phyloP scores from a whole-genome alignment of 2,113 vertebrate genomes.

The Melozone crissalis region DNA sequence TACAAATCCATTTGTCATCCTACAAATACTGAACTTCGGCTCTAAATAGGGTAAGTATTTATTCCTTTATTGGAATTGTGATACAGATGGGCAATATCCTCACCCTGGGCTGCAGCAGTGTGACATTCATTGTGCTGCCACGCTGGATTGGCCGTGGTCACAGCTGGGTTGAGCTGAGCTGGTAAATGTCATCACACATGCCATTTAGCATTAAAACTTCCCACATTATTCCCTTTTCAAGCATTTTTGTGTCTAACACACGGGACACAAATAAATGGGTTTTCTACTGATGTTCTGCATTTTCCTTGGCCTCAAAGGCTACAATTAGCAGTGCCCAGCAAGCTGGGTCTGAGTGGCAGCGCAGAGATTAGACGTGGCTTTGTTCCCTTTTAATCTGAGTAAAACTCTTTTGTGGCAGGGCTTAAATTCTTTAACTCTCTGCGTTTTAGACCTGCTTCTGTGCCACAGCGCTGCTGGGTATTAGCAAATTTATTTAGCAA shows the following conservation, averaged over 20 bases:
- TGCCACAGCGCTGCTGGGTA: background rate
- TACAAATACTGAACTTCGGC: background rate
- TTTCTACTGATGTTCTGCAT: background rate
- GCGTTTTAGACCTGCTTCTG: background rate
- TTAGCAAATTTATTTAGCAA: background rate
- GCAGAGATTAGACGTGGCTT: background rate
- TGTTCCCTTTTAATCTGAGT: slow-evolving; percentile 3
- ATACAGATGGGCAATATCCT: background rate
- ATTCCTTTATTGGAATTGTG: background rate
- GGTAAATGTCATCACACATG: slow-evolving; percentile 13
- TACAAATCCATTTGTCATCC: slow-evolving; percentile 10
- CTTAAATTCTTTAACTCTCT: background rate
- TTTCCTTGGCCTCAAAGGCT: background rate
- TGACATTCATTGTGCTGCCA: background rate
- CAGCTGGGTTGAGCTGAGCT: slow-evolving; percentile 10
- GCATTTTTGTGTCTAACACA: background rate
- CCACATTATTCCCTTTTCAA: background rate
- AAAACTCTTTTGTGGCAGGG: background rate
- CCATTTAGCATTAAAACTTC: background rate
- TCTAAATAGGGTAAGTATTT: slow-evolving; percentile 19
- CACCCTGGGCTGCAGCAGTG: background rate
- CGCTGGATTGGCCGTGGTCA: background rate
- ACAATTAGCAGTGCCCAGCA: background rate
- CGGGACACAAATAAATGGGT: background rate
- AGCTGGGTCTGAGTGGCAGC: background rate